These are phyloP conservation scores for Cheirogaleus medius DNA, from an alignment of 2,113 vertebrate species.

Conservation along the genomic window DNA sequence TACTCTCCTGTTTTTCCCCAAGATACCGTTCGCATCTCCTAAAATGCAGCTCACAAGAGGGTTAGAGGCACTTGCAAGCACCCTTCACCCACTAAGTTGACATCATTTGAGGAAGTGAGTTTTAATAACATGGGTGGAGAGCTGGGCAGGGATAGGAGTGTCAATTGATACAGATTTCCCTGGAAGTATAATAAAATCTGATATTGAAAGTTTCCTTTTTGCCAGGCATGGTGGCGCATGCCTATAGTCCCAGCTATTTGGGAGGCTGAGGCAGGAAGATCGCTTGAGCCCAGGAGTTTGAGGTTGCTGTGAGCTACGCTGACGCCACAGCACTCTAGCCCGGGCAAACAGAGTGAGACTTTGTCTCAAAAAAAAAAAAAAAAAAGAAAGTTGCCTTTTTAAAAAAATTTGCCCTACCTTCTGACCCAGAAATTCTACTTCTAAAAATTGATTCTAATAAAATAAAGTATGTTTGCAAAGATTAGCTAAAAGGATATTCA, in stretches of 20 bases:
- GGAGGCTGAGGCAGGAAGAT: no score
- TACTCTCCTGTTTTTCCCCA: accelerated
- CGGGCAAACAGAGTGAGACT: no score
- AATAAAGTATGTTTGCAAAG: neutral
- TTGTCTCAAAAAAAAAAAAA: no score
- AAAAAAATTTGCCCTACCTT: neutral
- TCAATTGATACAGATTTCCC: neutral
- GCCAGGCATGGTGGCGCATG: no score
- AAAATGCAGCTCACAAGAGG: neutral
- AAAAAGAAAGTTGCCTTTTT: neutral
- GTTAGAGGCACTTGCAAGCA: accelerated
- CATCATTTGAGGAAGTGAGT: neutral
- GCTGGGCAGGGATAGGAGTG: accelerated
- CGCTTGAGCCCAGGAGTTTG: no score
- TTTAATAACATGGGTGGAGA: neutral
- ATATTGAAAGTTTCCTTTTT: neutral
- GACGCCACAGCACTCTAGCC: no score
- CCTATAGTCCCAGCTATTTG: no score
- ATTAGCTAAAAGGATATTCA: neutral
- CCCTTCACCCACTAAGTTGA: no score
- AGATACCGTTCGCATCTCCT: neutral
- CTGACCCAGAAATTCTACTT: neutral
- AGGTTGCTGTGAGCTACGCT: no score
- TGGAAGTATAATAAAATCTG: neutral
- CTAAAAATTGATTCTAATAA: neutral